Evolutionary conservation across 2,888 invertebrate species (phyloP), one percentile per base, ranked within the genome.

Genomic region (Anodontia alba): DNA sequence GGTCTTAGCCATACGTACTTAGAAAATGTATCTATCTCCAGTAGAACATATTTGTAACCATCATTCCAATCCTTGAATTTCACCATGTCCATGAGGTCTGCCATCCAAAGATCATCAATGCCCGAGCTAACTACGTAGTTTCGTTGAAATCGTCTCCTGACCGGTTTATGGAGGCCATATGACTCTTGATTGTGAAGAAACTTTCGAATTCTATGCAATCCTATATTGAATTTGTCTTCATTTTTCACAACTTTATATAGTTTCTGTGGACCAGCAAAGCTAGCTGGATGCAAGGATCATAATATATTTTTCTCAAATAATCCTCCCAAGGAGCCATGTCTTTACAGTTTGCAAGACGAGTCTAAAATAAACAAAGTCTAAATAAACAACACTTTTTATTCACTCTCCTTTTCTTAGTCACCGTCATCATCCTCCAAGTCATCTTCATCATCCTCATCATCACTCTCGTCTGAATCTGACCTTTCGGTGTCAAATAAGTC

Each of bases 71-170:
- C 73, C 0, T 57, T 33, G 69, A 78, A 78, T 51, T 84, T 81
- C 0, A 67, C 86, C 68, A 83, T 77, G 42, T 81, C 86, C 67
- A 81, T 84, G 0, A 81, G 66, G 46, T 85, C 82, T 10, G 73
- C 76, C 66, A 68, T 71, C 75, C 83, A 86, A 17, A 81, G 75
- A 36, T 86, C 78, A 46, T 83, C 78, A 10, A 71, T 80, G 10
- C 83, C 83, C 3, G 69, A 38, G 15, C 77, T 72, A 0, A 78
- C 31, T 0, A 82, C 43, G 12, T 23, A 51, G 15, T 71, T 69
- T 66, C 77, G 70, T 15, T 31, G 36, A 7, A 54, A 68, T 17
- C n/a, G 51, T n/a, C 68, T 62, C 49, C 54, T 54, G 2, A 70
- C 75, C 26, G 38, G 38, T 38, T 38, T 38, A 38, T 38, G 38